These are phyloP conservation scores for Rachycentron canadum DNA, from an alignment of 2,797 vertebrate genomes.

Conservation along the genomic window DNA sequence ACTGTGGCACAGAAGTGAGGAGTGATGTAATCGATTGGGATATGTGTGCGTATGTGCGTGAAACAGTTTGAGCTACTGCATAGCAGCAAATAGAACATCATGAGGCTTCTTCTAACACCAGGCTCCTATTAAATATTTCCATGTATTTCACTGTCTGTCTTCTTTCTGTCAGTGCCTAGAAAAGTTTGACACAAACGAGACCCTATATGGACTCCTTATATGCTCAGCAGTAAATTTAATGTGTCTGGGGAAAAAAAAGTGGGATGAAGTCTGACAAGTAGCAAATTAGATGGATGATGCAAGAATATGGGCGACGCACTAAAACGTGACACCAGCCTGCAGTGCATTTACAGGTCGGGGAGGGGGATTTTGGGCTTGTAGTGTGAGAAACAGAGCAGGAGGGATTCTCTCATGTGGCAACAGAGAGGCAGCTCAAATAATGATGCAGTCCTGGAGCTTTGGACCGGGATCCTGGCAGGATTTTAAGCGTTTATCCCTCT, in stretches of 20 bases:
- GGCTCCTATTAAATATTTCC: slow-evolving; percentile 15
- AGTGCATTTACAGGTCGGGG: background rate
- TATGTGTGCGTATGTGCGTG: slow-evolving; percentile 24
- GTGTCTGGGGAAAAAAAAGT: background rate
- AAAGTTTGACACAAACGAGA: background rate
- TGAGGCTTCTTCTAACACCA: slow-evolving; percentile 23
- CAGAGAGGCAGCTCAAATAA: slow-evolving; percentile 51
- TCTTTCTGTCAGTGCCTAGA: slow-evolving; percentile 1
- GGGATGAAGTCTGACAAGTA: slow-evolving; percentile 32
- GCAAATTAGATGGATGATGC: slow-evolving; percentile 38
- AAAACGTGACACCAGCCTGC: slow-evolving; percentile 44
- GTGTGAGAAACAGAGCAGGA: slow-evolving; percentile 18
- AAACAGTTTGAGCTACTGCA: slow-evolving; percentile 20
- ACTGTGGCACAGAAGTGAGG: slow-evolving; percentile 51
- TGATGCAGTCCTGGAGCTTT: slow-evolving; percentile 39
- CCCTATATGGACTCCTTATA: background rate
- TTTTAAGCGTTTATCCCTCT: slow-evolving; percentile 40
- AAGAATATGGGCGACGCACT: slow-evolving; percentile 15
- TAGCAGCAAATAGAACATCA: slow-evolving; percentile 24
- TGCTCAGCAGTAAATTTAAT: slow-evolving; percentile 8
- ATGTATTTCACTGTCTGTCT: background rate
- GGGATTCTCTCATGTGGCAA: slow-evolving; percentile 43
- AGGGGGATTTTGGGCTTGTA: slow-evolving; percentile 7
- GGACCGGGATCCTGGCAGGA: slow-evolving; percentile 36
- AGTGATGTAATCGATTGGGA: slow-evolving; percentile 67